Percentiles rank a stretch among this genome's conserved stretches.
Conservation (phyloP, 2,888 invertebrate genomes). For the Watsonalla cultraria region DNA sequence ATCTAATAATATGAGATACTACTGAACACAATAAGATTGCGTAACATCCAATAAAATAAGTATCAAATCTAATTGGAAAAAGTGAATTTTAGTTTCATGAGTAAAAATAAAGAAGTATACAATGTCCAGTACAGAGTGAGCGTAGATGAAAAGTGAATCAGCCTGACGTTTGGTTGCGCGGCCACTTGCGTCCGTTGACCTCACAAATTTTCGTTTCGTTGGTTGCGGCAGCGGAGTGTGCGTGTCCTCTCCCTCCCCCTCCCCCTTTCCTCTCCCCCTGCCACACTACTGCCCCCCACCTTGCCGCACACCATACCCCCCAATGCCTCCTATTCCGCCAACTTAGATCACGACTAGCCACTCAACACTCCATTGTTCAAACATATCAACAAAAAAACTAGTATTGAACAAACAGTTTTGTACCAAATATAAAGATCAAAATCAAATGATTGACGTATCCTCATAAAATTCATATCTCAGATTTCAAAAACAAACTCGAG, state of each 20-base stretch:
- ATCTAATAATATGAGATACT: too few species aligned
- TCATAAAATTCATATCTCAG: neutral
- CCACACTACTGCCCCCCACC: slow-evolving; percentile 36
- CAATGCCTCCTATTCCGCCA: slow-evolving; percentile 52
- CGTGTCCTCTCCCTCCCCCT: slow-evolving; percentile 34
- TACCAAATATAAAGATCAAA: slow-evolving; percentile 22
- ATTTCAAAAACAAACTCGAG: neutral
- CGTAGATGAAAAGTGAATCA: slow-evolving; percentile 78
- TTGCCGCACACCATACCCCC: slow-evolving; percentile 7
- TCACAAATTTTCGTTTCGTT: slow-evolving; percentile 78
- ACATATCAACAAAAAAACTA: slow-evolving; percentile 32
- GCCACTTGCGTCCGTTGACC: slow-evolving; percentile 74
- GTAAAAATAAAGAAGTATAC: slow-evolving; percentile 46
- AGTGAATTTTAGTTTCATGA: slow-evolving; percentile 52
- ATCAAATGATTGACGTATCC: slow-evolving; percentile 6
- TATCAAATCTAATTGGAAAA: slow-evolving; percentile 26
- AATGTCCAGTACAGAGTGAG: slow-evolving; percentile 55
- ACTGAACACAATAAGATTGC: too few species aligned
- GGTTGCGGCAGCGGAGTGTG: slow-evolving; percentile 56
- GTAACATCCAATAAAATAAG: slow-evolving; percentile 13
- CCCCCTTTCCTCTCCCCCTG: slow-evolving; percentile 13
- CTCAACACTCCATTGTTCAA: slow-evolving; percentile 41
- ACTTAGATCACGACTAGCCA: slow-evolving; percentile 59
- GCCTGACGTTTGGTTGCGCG: slow-evolving; percentile 70
- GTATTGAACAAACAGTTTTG: slow-evolving; percentile 16